phyloP scores from a whole-genome alignment of 1,140 invertebrate species.

The Solenopsis fugax region DNA sequence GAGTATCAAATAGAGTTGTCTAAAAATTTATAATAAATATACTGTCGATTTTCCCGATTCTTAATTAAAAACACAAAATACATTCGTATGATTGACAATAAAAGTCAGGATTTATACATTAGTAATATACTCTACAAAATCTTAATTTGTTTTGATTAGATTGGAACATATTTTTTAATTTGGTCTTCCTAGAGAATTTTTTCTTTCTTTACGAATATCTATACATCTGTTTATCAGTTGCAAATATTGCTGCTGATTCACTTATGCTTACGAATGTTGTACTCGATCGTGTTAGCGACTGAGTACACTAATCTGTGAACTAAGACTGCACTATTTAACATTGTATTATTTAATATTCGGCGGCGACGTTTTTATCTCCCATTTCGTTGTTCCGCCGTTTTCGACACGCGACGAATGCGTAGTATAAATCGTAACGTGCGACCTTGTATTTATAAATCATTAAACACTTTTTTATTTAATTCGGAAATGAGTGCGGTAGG shows the following conservation, averaged over 20 bases:
- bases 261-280: background rate
- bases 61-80: no score
- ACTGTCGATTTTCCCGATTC: no score
- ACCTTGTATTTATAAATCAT: background rate
- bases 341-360: background rate
- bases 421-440: background rate
- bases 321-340: background rate
- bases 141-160: background rate
- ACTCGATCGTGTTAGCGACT: background rate
- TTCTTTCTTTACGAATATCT: background rate
- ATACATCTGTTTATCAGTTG: background rate
- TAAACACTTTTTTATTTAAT: conserved; percentile 2
- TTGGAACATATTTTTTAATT: background rate
- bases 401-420: background rate
- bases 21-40: no score
- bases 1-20: no score
- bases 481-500: conserved; percentile 86
- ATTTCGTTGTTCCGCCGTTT: background rate
- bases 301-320: background rate
- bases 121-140: background rate
- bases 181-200: background rate
- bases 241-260: background rate
- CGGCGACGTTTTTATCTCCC: background rate
- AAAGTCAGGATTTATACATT: no score
- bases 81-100: no score